Evolutionary conservation across 2,888 invertebrate species (phyloP), one percentile per base, ranked within the genome.

Genomic region (Sinotaia quadrata): DNA sequence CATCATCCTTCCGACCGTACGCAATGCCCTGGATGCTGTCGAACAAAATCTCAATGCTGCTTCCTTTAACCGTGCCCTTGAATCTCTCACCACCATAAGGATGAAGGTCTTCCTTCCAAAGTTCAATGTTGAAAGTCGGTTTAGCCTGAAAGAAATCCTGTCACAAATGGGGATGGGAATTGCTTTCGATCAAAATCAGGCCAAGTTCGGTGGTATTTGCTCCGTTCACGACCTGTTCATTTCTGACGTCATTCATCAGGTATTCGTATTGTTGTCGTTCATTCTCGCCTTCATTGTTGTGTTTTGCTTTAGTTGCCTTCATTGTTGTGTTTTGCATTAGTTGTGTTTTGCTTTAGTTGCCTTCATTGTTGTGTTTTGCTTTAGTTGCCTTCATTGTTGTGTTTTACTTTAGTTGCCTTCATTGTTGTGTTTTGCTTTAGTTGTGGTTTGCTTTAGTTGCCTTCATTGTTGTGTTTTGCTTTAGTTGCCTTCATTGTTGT

Each of bases 171-270:
- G 81, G 0, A 75, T 82, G 29, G 29, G 31, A 24, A 36, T 1
- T 18, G 12, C n/a, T 33, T 80, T 84, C 61, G 36, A 63, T 15
- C 21, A 18, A 0, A 34, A 58, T 0, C 41, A 62, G n/a, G 80
- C 83, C 7, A 77, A 84, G 60, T 74, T 84, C 7, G 75, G 76
- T 2, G 82, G 79, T 0, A 80, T 84, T 27, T 60, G 34, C 21
- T 71, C 67, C 31, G 65, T 59, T 8, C 49, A 33, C 1, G 60
- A 69, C 2, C 69, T 83, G 18, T 78, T 61, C 59, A 77, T 84
- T 2, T 73, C 73, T 8, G 59, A 75, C 36, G 78, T 83, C n/a
- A 21, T 84, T 8, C 84, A 84, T 68, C 81, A 82, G 61, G 82
- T 84, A n/a, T 79, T 81, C 33, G 68, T 84, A n/a, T n/a, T n/a